Evolutionary conservation across 2,888 invertebrate genomes (phyloP).

Genomic region (Acronicta alni): DNA sequence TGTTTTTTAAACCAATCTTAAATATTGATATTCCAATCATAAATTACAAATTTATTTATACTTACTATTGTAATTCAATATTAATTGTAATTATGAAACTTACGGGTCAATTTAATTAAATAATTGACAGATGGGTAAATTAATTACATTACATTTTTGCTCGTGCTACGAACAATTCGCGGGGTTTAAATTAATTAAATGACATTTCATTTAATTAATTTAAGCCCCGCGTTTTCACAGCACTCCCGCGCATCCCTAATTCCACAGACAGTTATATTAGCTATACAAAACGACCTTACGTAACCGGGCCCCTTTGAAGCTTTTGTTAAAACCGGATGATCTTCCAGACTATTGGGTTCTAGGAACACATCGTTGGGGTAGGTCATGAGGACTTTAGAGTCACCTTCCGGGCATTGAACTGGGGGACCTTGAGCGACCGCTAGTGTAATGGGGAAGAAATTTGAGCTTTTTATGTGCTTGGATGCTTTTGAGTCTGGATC

Average conservation of each 20-base stretch:
- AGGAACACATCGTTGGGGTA: constrained; percentile 52
- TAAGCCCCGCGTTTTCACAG: background rate
- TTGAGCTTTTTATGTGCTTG: constrained; percentile 36
- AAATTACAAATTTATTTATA: too few relatives aligned
- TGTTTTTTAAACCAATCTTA: too few relatives aligned
- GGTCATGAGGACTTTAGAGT: constrained; percentile 78
- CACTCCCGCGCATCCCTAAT: constrained; percentile 35
- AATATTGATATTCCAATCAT: too few relatives aligned
- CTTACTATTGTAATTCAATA: too few relatives aligned
- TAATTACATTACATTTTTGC: too few relatives aligned
- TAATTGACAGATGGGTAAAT: too few relatives aligned
- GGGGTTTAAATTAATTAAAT: too few relatives aligned
- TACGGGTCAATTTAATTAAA: too few relatives aligned
- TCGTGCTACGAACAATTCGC: too few relatives aligned
- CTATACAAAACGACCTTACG: constrained; percentile 43
- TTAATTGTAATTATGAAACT: too few relatives aligned
- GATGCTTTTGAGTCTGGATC: constrained; percentile 30
- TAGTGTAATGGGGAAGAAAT: constrained; percentile 43
- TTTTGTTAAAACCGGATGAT: constrained; percentile 60
- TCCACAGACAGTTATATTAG: constrained; percentile 45
- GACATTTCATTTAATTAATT: too few relatives aligned
- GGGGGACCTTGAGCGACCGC: constrained; percentile 43
- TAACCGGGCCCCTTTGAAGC: constrained; percentile 48
- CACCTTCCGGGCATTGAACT: constrained; percentile 82
- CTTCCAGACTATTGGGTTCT: constrained; percentile 14